A percentile compares a stretch with the other conserved stretches of the same genome.
Conservation (phyloP, 1,140 invertebrate genomes). For the Sycophaga agraensis region DNA sequence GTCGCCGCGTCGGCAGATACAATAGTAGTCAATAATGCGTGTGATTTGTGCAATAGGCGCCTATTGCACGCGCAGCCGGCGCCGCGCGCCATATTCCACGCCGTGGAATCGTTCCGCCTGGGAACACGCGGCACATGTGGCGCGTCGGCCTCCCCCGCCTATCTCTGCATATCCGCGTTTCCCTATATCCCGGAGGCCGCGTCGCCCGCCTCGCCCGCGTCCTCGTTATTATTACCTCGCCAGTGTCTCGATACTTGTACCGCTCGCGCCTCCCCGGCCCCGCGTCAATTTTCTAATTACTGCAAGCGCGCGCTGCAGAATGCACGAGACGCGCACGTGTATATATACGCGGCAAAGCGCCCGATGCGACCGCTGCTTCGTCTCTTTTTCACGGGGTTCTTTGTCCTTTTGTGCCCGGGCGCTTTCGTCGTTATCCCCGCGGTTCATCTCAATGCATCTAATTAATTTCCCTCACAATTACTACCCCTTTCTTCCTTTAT, state of each 20-base stretch:
- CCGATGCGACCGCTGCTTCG: no score
- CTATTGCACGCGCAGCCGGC: slow-evolving; percentile 53
- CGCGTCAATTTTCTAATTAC: slow-evolving; percentile 29
- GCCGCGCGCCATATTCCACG: slow-evolving; percentile 47
- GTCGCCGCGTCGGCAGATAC: slow-evolving; percentile 42
- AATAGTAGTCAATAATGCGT: slow-evolving; percentile 56
- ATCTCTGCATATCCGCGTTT: background rate
- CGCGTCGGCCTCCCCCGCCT: slow-evolving; percentile 24
- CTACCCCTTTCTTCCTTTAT: background rate
- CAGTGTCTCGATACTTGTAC: slow-evolving; percentile 18
- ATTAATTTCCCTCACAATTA: background rate
- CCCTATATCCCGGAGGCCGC: slow-evolving; percentile 28
- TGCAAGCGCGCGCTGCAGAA: background rate
- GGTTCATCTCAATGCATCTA: background rate
- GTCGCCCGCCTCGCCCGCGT: no score
- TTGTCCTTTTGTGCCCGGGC: background rate
- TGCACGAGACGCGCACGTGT: slow-evolving; percentile 11
- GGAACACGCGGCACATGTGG: slow-evolving; percentile 50
- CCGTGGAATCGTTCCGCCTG: slow-evolving; percentile 50
- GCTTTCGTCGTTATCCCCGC: background rate
- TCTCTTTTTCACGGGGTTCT: no score
- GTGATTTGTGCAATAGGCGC: slow-evolving; percentile 57
- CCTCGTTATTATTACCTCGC: slow-evolving; percentile 43
- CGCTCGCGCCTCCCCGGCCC: background rate
- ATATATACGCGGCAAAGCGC: no score